These are phyloP conservation scores for Lithobates pipiens DNA, from an alignment of 2,797 vertebrate species.

Conservation along the genomic window DNA sequence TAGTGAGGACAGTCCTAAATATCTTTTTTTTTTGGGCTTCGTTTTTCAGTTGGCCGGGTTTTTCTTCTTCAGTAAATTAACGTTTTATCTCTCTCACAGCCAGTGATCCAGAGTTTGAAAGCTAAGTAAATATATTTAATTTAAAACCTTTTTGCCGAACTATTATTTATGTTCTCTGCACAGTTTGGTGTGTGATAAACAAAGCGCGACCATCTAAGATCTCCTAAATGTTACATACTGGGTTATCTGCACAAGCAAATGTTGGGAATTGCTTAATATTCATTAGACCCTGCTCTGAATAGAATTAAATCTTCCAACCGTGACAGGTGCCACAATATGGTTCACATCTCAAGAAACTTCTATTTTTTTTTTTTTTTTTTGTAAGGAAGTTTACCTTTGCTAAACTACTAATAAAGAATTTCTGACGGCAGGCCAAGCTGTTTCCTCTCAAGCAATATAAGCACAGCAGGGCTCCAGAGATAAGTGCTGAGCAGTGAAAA, in stretches of 20 bases:
- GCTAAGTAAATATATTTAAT: slow-evolving; percentile 50
- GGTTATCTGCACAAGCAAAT: slow-evolving; percentile 50
- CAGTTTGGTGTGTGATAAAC: slow-evolving; percentile 48
- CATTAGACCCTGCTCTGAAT: slow-evolving; percentile 49
- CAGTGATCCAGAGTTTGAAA: slow-evolving; percentile 45
- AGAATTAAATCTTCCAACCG: slow-evolving; percentile 45
- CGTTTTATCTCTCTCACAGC: slow-evolving; percentile 37
- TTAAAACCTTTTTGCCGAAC: slow-evolving; percentile 42
- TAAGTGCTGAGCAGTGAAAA: slow-evolving; percentile 47
- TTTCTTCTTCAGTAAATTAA: slow-evolving; percentile 38
- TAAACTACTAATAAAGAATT: slow-evolving; percentile 49
- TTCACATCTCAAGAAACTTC: slow-evolving; percentile 44
- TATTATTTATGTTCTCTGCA: slow-evolving; percentile 31
- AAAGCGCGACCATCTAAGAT: slow-evolving; percentile 48
- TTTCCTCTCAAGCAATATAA: slow-evolving; percentile 52
- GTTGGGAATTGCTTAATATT: slow-evolving; percentile 51
- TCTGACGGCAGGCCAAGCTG: slow-evolving; percentile 33
- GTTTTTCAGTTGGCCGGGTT: slow-evolving; percentile 22
- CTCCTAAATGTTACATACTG: slow-evolving; percentile 38
- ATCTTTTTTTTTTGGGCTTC: slow-evolving; percentile 11
- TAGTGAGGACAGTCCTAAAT: neutral
- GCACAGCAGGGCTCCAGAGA: slow-evolving; percentile 48
- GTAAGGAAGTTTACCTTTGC: slow-evolving; percentile 42
- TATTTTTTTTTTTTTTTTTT: slow-evolving; percentile 26
- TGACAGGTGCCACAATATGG: slow-evolving; percentile 55